phyloP scores from a whole-genome alignment of 2,797 vertebrate species.

The Trichosurus vulpecula region DNA sequence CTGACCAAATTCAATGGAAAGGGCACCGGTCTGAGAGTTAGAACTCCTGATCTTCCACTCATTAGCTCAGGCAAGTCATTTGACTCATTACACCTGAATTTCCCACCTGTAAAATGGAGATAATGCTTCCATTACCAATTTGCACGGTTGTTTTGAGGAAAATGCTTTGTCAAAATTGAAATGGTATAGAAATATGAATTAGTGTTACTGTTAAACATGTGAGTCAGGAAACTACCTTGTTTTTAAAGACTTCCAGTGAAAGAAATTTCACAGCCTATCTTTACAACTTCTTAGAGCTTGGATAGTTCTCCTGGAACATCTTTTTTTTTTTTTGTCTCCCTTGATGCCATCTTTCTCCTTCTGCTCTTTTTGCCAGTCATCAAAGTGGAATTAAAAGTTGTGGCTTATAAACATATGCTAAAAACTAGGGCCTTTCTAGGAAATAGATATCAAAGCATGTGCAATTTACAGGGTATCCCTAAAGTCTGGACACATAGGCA shows the following conservation, averaged over 20 bases:
- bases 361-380: slow-evolving; percentile 10
- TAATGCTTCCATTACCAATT: background rate
- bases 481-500: no score
- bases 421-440: slow-evolving; percentile 33
- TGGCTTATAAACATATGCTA: slow-evolving; percentile 57
- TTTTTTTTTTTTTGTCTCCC: background rate
- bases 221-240: background rate
- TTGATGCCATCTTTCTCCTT: slow-evolving; percentile 9
- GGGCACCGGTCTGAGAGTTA: background rate
- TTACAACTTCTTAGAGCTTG: background rate
- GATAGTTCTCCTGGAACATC: background rate
- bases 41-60: background rate
- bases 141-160: background rate
- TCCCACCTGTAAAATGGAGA: background rate
- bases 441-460: slow-evolving; percentile 47
- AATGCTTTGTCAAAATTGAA: background rate
- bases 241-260: background rate
- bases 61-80: background rate
- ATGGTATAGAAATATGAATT: background rate
- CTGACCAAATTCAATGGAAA: slow-evolving; percentile 2
- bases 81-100: background rate
- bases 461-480: no score
- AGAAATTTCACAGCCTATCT: background rate
- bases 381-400: slow-evolving; percentile 63
- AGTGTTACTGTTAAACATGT: background rate